Conservation (phyloP, 2,113 vertebrate genomes). For the Helogale parvula region DNA sequence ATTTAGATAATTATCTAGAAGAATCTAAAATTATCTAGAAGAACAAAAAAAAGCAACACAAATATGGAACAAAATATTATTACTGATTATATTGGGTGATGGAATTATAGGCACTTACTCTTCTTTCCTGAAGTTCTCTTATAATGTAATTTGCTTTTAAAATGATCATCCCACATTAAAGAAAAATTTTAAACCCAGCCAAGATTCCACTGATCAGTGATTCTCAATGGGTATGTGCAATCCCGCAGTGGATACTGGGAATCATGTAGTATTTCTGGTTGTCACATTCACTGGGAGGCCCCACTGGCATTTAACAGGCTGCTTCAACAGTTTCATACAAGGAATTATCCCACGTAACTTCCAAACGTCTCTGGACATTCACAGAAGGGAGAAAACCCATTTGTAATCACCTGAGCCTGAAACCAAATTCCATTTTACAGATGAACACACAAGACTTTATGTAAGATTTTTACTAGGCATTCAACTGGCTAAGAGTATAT, state of each 20-base stretch:
- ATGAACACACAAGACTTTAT: not conserved
- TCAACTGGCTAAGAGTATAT: not conserved
- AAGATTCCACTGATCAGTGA: not conserved
- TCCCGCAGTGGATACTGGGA: rapidly evolving
- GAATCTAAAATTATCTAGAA: not conserved
- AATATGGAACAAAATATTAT: not conserved
- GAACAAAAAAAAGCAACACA: not conserved
- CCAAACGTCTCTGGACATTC: not conserved
- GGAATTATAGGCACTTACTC: not conserved
- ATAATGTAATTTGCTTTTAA: not conserved
- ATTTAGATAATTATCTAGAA: not conserved
- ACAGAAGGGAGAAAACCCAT: not conserved
- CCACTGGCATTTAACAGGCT: not conserved
- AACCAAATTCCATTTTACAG: not conserved
- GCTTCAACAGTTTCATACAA: not conserved
- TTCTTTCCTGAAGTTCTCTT: not conserved
- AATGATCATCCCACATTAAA: not conserved
- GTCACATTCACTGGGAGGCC: not conserved
- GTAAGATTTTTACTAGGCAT: not conserved
- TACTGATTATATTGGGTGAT: not conserved
- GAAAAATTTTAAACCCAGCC: not conserved
- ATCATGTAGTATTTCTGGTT: not conserved
- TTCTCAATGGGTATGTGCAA: not conserved
- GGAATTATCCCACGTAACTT: not conserved
- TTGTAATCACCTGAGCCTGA: not conserved